Evolutionary conservation across 2,113 vertebrate species (phyloP), one percentile per base, ranked within the genome.

Genomic region (Atherinomorus stipes): DNA sequence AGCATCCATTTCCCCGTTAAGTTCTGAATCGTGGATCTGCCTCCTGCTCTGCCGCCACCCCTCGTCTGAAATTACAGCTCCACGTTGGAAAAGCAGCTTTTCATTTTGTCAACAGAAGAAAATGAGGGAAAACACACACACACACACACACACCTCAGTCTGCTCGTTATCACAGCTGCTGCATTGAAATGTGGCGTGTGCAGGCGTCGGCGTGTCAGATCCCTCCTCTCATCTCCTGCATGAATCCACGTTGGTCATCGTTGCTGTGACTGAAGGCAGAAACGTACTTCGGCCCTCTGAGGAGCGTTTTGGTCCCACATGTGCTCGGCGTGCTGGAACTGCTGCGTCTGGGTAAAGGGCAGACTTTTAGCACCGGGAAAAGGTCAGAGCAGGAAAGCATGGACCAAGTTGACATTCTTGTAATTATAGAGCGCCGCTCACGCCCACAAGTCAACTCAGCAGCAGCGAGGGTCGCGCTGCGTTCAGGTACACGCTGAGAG

Each of bases 371-470:
- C 67, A 52, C 51, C 1, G 59, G 59, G 61, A 50, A 91, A 93
- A 92, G 90, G 91, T 92, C 90, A 88, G 78, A 83, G 76, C 71
- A 68, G 75, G 78, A 34, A 87, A 85, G 78, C 85, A 78, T 84
- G 76, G 85, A 85, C 78, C 72, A 84, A 88, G 86, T 58, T 90
- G 92, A 91, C 89, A 81, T 88, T 90, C 76, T 34, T 84, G 63
- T 90, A 85, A 91, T 91, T 90, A 82, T 65, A 85, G 60, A 74
- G 67, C 21, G 54, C 54, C 7, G 49, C 23, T 34, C 60, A 80
- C 45, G 42, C 50, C 64, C 65, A 4, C 49, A 25, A 45, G 44
- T 65, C 58, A 15, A 51, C 52, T 83, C 66, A 12, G 53, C 38
- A 7, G 16, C 21, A 4, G 2, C 34, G 44, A 63, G 67, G 47